Evolutionary conservation across 2,113 vertebrate genomes (phyloP), one percentile per base, ranked within the genome.

Genomic region (Muntiacus muntjak): DNA sequence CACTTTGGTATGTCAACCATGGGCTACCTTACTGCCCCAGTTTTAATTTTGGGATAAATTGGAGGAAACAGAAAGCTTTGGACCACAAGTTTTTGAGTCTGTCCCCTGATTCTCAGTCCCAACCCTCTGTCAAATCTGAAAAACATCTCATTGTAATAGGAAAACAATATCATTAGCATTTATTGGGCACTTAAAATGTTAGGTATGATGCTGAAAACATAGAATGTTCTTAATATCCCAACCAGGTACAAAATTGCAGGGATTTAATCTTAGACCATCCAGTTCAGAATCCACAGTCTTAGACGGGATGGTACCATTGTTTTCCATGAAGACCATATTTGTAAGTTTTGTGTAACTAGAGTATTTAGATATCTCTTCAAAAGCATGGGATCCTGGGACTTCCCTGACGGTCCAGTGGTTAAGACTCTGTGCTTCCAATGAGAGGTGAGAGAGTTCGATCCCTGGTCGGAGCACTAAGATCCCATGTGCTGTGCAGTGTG

Each of bases 331-430:
- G 43, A 45, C 57, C 19, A 3, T 26, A n/a, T 17, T 95, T 64
- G 13, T 16, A 54, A 90, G 30, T 81, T 94, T 89, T 93, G 78
- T 74, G 14, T 87, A 92, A 88, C 7, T 10, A 25, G 28, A 55
- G 23, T 71, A 36, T 91, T 97, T 76, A 93, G 94, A 89, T 94
- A 91, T 94, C 74, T 83, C 89, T 89, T 40, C 74, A 60, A 83
- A 91, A 95, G 94, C 45, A 30, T 12, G 50, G 26, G 81, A 95
- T 62, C 89, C 81, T 62, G 54, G 43, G 1, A 64, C 96, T 30
- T 76, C 40, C 23, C 6, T 43, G 40, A 23, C 0, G 0, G 40
- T 76, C 40, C 71, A 76, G 1, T 76, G 23, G 40, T 43, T 76
- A 76, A 43, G 71, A 76, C 23, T 26, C n/a, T 76, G 23, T 43